Percentiles rank a stretch among this genome's conserved stretches.
phyloP scores from a whole-genome alignment of 2,797 vertebrate genomes.

The Danionella dracula region DNA sequence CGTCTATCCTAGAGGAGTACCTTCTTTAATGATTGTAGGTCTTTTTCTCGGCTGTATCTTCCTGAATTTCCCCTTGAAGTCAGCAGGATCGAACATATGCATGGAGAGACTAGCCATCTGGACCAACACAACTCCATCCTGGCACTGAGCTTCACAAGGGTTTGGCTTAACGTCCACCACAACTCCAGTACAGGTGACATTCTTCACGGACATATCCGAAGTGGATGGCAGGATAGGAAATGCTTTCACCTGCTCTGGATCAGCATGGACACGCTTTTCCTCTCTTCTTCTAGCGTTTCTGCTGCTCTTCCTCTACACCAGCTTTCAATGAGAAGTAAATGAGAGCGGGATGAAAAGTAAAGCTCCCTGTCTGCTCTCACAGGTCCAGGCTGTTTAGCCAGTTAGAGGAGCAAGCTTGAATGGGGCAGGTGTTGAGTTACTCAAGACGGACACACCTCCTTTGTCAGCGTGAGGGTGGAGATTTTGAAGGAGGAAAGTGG shows the following conservation, averaged over 20 bases:
- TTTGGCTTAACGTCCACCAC: conserved; percentile 50
- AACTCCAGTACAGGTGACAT: conserved; percentile 40
- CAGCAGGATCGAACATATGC: conserved; percentile 78
- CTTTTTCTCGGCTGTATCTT: conserved; percentile 85
- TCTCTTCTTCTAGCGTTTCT: conserved; percentile 33
- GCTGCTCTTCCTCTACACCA: conserved; percentile 21
- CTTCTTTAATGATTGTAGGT: conserved; percentile 82
- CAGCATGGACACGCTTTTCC: conserved; percentile 11
- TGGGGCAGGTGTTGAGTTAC: conserved; percentile 88
- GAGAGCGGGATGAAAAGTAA: conserved; percentile 35
- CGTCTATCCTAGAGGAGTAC: conserved; percentile 38
- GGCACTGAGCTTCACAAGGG: conserved; percentile 51
- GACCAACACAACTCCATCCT: conserved; percentile 61
- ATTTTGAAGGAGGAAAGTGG: neutral
- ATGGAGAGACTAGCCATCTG: conserved; percentile 76
- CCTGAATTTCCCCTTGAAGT: conserved; percentile 79
- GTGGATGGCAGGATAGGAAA: neutral
- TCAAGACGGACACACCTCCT: conserved; percentile 69
- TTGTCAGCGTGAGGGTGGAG: conserved; percentile 33
- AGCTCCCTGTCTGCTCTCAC: conserved; percentile 57
- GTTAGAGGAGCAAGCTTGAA: conserved; percentile 75
- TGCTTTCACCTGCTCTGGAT: conserved; percentile 20
- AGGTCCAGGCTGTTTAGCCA: conserved; percentile 83
- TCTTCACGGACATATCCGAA: conserved; percentile 65
- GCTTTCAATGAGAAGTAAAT: neutral